Conservation (phyloP, 2,113 vertebrate species). For the Azemiops feae region DNA sequence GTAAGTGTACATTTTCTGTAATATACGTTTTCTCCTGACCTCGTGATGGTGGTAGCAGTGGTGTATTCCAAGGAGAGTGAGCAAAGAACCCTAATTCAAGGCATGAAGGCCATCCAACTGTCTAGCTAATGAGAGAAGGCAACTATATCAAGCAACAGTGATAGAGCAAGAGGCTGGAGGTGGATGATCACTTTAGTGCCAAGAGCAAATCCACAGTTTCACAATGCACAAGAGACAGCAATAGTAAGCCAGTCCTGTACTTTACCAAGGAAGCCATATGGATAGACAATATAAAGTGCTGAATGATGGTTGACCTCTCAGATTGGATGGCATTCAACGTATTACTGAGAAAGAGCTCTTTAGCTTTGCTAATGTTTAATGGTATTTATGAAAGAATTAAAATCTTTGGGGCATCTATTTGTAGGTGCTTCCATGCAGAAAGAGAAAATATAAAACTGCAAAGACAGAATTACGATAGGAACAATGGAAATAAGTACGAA, state of each 20-base stretch:
- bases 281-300: background rate
- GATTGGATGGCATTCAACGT: background rate
- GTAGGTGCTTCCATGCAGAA: background rate
- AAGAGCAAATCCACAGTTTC: background rate
- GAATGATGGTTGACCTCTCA: background rate
- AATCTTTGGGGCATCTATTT: background rate
- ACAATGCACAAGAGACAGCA: background rate
- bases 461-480: background rate
- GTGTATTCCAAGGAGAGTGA: background rate
- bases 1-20: conserved; percentile 25
- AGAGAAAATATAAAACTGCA: background rate
- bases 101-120: background rate
- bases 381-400: background rate
- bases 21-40: conserved; percentile 7
- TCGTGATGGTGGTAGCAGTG: background rate
- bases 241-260: background rate
- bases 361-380: background rate
- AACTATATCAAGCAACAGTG: background rate
- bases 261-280: background rate
- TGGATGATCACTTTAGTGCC: background rate
- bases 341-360: background rate
- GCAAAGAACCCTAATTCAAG: background rate
- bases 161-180: background rate
- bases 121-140: background rate
- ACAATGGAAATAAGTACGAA: background rate